Evolutionary conservation across 2,113 vertebrate genomes (phyloP).

Genomic region (Corvus cornix): DNA sequence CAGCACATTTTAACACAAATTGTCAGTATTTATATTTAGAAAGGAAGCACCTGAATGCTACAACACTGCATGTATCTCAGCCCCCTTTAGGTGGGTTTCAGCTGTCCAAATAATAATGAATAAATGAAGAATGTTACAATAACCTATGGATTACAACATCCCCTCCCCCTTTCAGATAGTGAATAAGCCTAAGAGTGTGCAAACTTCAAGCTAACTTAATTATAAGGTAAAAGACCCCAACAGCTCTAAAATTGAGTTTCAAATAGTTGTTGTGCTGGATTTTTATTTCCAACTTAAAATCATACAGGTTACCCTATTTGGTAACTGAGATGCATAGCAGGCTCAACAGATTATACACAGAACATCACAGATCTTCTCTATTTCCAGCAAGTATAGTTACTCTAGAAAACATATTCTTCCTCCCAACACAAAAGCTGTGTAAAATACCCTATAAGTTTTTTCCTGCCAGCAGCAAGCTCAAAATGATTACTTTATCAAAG

Average conservation of each 20-base stretch:
- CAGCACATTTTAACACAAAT: neutral
- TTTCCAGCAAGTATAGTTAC: neutral
- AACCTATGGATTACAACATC: neutral
- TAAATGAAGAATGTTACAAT: neutral
- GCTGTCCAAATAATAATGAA: neutral
- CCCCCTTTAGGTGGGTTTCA: neutral
- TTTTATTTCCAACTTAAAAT: neutral
- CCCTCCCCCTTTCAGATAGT: accelerated
- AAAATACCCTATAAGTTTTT: neutral
- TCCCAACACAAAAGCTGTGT: neutral
- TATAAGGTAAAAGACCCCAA: neutral
- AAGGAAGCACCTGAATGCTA: neutral
- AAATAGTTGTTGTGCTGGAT: neutral
- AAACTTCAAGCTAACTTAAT: neutral
- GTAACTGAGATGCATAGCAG: neutral
- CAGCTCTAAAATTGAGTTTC: neutral
- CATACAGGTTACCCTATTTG: neutral
- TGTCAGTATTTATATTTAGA: neutral
- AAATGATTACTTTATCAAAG: neutral
- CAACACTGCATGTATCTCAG: neutral
- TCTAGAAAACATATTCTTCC: neutral
- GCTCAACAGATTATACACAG: neutral
- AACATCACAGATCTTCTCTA: neutral
- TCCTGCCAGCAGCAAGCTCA: neutral
- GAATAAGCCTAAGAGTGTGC: neutral